Conservation (phyloP, 2,113 vertebrate species). For the Corythornis madagascariensis region DNA sequence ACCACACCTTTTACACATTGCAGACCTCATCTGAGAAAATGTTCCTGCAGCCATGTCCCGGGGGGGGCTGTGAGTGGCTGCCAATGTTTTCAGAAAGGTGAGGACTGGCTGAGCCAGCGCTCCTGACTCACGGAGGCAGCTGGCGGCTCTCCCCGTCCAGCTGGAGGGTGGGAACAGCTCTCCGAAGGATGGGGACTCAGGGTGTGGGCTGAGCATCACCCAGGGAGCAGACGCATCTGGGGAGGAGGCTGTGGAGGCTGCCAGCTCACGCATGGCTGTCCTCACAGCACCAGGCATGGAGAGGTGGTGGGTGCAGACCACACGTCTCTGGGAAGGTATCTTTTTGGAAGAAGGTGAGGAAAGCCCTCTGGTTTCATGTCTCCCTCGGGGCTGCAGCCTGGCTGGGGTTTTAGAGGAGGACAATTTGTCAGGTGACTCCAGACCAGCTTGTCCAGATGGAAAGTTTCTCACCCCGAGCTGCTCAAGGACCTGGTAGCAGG, state of each 20-base stretch:
- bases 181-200: background rate
- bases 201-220: conserved; percentile 47
- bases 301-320: fast-evolving
- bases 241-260: background rate
- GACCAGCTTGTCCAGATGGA: fast-evolving
- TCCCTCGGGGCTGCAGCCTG: background rate
- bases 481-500: fast-evolving
- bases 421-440: background rate
- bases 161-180: conserved; percentile 57
- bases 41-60: background rate
- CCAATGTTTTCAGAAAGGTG: conserved; percentile 38
- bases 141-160: conserved; percentile 41
- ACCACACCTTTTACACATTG: background rate
- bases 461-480: background rate
- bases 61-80: background rate
- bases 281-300: fast-evolving
- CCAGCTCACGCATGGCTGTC: background rate
- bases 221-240: conserved; percentile 7
- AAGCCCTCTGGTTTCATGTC: background rate
- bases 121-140: conserved; percentile 60
- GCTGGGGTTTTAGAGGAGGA: background rate
- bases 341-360: background rate
- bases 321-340: background rate
- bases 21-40: background rate
- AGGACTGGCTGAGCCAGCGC: background rate